Evolutionary conservation across 2,797 vertebrate genomes (phyloP).

Genomic region (Micromesistius poutassou): DNA sequence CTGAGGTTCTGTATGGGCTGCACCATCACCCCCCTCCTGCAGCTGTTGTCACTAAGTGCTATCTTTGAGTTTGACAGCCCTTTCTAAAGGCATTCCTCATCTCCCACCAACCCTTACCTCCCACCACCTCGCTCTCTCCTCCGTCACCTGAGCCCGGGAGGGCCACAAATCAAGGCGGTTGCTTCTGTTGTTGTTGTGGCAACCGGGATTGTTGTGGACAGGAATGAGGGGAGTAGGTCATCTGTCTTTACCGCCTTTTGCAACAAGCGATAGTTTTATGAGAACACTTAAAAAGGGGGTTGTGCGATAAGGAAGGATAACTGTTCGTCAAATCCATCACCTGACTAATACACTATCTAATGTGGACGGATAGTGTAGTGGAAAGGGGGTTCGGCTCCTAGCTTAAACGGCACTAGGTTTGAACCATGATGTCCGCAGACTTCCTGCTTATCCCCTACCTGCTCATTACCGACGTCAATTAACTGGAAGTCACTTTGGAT

Average conservation of each 20-base stretch:
- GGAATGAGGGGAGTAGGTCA: slow-evolving; percentile 35
- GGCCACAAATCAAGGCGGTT: slow-evolving; percentile 69
- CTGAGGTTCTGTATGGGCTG: slow-evolving; percentile 51
- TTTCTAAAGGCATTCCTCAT: slow-evolving; percentile 62
- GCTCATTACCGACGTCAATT: not conserved
- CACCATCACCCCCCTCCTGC: slow-evolving; percentile 58
- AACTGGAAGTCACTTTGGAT: not conserved
- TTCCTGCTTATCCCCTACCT: not conserved
- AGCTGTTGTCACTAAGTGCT: slow-evolving; percentile 73
- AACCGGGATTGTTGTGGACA: slow-evolving; percentile 57
- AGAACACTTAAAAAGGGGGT: slow-evolving; percentile 28
- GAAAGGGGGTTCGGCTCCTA: not conserved
- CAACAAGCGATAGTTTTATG: slow-evolving; percentile 37
- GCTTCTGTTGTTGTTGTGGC: slow-evolving; percentile 50
- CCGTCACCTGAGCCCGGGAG: slow-evolving; percentile 60
- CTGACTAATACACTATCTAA: not conserved
- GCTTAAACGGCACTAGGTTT: not conserved
- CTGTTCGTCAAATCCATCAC: not conserved
- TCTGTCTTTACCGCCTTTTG: slow-evolving; percentile 18
- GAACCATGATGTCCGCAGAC: not conserved
- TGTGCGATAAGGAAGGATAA: not conserved
- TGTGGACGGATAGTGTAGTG: not conserved
- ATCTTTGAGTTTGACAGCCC: slow-evolving; percentile 67
- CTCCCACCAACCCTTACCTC: not conserved
- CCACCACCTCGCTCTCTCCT: slow-evolving; percentile 22